Evolutionary conservation across 2,797 vertebrate genomes (phyloP).

Genomic region (Periophthalmus magnuspinnatus): DNA sequence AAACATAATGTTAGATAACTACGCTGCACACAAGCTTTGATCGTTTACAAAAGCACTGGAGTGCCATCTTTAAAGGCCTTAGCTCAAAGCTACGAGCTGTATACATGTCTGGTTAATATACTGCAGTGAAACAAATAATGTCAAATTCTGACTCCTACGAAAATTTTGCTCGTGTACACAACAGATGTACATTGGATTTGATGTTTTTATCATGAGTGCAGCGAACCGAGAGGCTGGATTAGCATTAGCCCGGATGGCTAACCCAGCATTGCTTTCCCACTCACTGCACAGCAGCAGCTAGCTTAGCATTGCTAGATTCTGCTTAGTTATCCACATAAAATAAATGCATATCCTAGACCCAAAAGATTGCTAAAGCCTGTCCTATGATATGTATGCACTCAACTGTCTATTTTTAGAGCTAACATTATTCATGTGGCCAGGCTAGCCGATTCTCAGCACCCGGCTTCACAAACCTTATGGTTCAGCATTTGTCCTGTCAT

Average conservation of each 20-base stretch:
- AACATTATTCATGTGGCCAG: constrained; percentile 2
- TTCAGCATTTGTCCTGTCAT: constrained; percentile 55
- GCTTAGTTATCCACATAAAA: not conserved
- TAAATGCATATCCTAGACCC: not conserved
- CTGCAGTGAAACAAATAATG: not conserved
- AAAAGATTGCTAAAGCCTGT: not conserved
- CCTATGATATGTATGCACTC: not conserved
- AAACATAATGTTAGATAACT: not conserved
- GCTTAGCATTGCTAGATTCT: constrained; percentile 7
- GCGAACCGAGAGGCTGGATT: constrained; percentile 19
- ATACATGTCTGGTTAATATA: not conserved
- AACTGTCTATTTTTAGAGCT: constrained; percentile 16
- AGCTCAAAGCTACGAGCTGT: not conserved
- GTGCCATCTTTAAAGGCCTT: constrained; percentile 19
- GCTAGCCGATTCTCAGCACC: constrained; percentile 28
- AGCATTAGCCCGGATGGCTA: constrained; percentile 34
- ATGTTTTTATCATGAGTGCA: constrained; percentile 10
- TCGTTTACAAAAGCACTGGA: constrained; percentile 8
- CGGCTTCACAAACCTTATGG: constrained; percentile 55
- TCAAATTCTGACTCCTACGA: not conserved
- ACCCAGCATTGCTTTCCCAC: constrained; percentile 5
- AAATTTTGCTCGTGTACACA: not conserved
- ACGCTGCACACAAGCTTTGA: constrained; percentile 1
- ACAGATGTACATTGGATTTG: constrained; percentile 7
- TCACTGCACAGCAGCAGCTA: constrained; percentile 23